phyloP scores from a whole-genome alignment of 2,888 invertebrate species.

The Mystacides longicornis region DNA sequence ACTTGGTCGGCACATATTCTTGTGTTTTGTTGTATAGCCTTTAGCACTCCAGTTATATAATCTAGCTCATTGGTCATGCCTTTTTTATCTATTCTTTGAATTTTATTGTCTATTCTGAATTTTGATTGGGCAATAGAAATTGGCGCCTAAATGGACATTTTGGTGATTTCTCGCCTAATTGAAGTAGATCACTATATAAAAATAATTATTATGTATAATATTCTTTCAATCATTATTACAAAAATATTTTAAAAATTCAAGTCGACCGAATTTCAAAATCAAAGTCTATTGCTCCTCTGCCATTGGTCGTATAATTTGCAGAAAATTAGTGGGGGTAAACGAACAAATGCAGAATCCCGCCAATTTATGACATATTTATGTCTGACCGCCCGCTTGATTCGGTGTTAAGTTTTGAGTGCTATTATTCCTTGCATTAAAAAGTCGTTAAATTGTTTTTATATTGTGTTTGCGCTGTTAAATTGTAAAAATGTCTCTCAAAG shows the following conservation, averaged over 20 bases:
- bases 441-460: neutral
- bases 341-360: neutral
- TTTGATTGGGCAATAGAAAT: neutral
- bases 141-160: neutral
- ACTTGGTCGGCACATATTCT: too few species aligned
- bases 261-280: neutral
- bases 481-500: conserved; percentile 1
- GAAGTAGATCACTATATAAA: neutral
- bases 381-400: neutral
- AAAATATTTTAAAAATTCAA: neutral
- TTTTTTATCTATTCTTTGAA: too few species aligned
- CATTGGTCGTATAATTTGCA: neutral
- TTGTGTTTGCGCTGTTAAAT: neutral
- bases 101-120: neutral
- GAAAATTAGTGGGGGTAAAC: neutral
- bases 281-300: neutral
- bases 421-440: neutral
- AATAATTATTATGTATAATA: neutral
- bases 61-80: too few species aligned
- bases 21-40: too few species aligned
- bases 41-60: too few species aligned
- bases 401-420: too few species aligned
- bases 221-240: neutral
- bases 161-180: neutral
- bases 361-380: neutral